Base-by-base conservation (phyloP, 2,797 vertebrate genomes). In the Kryptolebias ocellatus region DNA sequence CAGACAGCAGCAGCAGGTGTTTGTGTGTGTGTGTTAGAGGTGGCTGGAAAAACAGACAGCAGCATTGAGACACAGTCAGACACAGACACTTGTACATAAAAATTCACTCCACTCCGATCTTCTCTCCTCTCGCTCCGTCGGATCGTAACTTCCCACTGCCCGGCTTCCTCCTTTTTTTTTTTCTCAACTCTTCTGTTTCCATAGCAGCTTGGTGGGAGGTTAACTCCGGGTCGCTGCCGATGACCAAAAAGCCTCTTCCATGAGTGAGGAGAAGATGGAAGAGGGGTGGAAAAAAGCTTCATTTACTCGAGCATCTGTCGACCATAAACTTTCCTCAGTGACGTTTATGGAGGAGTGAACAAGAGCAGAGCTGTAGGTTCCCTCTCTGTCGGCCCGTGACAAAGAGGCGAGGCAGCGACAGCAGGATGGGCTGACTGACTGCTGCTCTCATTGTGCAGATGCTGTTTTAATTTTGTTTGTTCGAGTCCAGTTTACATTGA, bases 301-400 rank as follows among this genome's bases (percentile, higher is more conserved):
- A 83, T 89, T 91, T 83, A 83, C 86, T 81, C 54, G 28, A 92
- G 92, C 94, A 94, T 95, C 94, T 95, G 94, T 92, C 83, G 86
- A 70, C 88, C 72, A 91, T 94, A 95, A 94, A 94, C 87, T 74
- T 91, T 51, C 74, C 34, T 18, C 4, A 2, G 12, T 92, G 92
- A 94, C 92, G 84, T 95, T 94, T 93, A 94, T 94, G 82, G 87
- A 74, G 73, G 80, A 61, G 46, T 61, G 84, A 89, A 92, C 90
- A 93, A 93, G 86, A 89, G 87, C 75, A 12, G 73, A 49, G 60
- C 83, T 71, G 79, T 85, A 75, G 76, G 74, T 80, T 80, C 75
- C 82, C 69, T 56, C 74, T 72, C 65, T 34, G 74, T 73, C 54
- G 69, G 45, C 59, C n/a, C 0, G n/a, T 62, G 80, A 93, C 92